A percentile compares a stretch with the other conserved stretches of the same genome.
phyloP scores from a whole-genome alignment of 2,888 invertebrate species.

The Stictocephala bisonia region DNA sequence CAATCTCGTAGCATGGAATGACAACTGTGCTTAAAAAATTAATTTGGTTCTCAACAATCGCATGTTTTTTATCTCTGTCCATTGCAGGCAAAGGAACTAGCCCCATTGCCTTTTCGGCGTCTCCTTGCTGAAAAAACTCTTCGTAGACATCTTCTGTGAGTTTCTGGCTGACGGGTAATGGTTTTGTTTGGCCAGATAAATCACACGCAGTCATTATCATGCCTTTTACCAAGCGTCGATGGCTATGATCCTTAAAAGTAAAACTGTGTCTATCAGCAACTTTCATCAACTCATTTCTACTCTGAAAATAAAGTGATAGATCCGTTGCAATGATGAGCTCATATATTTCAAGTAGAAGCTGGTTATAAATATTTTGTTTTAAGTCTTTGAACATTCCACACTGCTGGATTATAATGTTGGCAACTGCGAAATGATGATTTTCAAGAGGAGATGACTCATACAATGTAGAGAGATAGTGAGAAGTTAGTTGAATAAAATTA shows the following conservation, averaged over 20 bases:
- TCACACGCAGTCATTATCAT: slow-evolving; percentile 72
- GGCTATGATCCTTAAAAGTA: slow-evolving; percentile 67
- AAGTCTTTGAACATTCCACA: slow-evolving; percentile 68
- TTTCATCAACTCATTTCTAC: slow-evolving; percentile 69
- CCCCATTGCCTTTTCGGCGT: slow-evolving; percentile 70
- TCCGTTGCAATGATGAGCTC: slow-evolving; percentile 72
- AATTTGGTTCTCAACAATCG: slow-evolving; percentile 73
- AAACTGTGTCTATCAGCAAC: slow-evolving; percentile 67
- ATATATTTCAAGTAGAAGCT: slow-evolving; percentile 68
- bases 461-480: slow-evolving; percentile 69
- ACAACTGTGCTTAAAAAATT: slow-evolving; percentile 72
- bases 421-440: slow-evolving; percentile 71
- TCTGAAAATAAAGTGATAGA: slow-evolving; percentile 69
- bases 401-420: slow-evolving; percentile 70
- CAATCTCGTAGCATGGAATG: slow-evolving; percentile 68
- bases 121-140: slow-evolving; percentile 71
- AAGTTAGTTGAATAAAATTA: slow-evolving; percentile 69
- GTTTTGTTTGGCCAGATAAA: slow-evolving; percentile 71
- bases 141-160: slow-evolving; percentile 70
- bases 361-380: slow-evolving; percentile 63
- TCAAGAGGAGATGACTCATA: slow-evolving; percentile 71
- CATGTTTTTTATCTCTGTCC: slow-evolving; percentile 70
- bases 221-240: slow-evolving; percentile 69
- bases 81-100: slow-evolving; percentile 72
- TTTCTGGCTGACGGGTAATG: slow-evolving; percentile 68